Evolutionary conservation across 30 jellyfish, hydroid and myxozoan genomes (phyloP).

Genomic region (Aurelia aurita complex sp. Pacific): DNA sequence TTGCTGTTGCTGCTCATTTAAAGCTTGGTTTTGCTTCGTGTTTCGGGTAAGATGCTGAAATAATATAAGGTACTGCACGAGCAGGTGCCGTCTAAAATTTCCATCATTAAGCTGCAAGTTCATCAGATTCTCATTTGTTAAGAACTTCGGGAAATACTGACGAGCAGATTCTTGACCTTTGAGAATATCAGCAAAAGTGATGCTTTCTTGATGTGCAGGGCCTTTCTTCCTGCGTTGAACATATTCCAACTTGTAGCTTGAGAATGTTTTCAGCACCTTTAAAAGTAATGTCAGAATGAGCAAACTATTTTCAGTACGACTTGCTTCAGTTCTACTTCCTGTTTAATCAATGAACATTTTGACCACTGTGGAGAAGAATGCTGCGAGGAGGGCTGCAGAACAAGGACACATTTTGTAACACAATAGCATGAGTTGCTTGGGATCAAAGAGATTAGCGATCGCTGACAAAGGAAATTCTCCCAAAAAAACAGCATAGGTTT

Average conservation of each 20-base stretch:
- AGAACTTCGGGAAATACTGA: slow-evolving; percentile 84
- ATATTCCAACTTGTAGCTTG: slow-evolving; percentile 83
- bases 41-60: slow-evolving; percentile 78
- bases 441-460: no score
- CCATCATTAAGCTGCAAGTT: slow-evolving; percentile 90
- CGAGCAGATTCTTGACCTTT: slow-evolving; percentile 42
- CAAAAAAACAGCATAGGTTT: no score
- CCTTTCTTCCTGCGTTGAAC: slow-evolving; percentile 68
- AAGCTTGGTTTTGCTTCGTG: slow-evolving; percentile 69
- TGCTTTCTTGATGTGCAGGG: slow-evolving; percentile 24
- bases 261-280: slow-evolving; percentile 84
- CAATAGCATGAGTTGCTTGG: no score
- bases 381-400: no score
- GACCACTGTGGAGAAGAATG: no score
- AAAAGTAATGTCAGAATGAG: not conserved
- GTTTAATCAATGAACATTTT: no score
- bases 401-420: no score
- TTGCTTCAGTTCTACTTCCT: no score
- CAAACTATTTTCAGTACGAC: no score
- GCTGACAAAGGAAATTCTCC: no score
- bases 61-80: slow-evolving; percentile 75
- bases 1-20: slow-evolving; percentile 76
- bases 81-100: slow-evolving; percentile 81
- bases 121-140: slow-evolving; percentile 91
- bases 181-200: slow-evolving; percentile 62